These are phyloP conservation scores for Jordanella pulchra DNA, from an alignment of 2,797 vertebrate species.

Conservation along the genomic window DNA sequence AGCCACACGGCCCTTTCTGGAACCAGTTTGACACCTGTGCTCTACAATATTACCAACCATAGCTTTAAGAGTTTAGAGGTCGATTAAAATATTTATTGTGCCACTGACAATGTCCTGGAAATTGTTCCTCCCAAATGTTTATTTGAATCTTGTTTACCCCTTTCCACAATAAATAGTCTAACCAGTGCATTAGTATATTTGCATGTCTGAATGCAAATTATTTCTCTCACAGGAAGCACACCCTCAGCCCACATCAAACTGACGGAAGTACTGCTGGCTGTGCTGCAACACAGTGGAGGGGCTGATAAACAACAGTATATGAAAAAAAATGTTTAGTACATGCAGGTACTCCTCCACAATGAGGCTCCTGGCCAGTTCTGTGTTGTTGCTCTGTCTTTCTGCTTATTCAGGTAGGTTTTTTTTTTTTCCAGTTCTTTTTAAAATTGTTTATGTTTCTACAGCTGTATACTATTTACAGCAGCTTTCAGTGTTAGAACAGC, in stretches of 20 bases:
- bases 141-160: background rate
- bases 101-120: too few species aligned
- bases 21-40: too few species aligned
- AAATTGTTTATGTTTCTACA: too few species aligned
- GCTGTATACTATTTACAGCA: too few species aligned
- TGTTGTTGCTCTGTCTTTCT: constrained; percentile 29
- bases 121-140: background rate
- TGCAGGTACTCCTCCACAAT: constrained; percentile 15
- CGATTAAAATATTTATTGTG: too few species aligned
- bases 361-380: background rate
- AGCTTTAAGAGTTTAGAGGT: too few species aligned
- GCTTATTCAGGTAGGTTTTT: constrained; percentile 30
- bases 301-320: background rate
- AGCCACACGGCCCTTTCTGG: too few species aligned
- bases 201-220: background rate
- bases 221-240: background rate
- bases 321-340: background rate
- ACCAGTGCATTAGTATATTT: background rate
- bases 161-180: background rate
- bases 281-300: background rate
- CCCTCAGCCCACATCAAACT: constrained; percentile 7
- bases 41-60: too few species aligned
- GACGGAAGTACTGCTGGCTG: constrained; percentile 13
- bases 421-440: too few species aligned
- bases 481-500: background rate